Conservation (phyloP, 2,113 vertebrate species). For the Corvus hawaiiensis region DNA sequence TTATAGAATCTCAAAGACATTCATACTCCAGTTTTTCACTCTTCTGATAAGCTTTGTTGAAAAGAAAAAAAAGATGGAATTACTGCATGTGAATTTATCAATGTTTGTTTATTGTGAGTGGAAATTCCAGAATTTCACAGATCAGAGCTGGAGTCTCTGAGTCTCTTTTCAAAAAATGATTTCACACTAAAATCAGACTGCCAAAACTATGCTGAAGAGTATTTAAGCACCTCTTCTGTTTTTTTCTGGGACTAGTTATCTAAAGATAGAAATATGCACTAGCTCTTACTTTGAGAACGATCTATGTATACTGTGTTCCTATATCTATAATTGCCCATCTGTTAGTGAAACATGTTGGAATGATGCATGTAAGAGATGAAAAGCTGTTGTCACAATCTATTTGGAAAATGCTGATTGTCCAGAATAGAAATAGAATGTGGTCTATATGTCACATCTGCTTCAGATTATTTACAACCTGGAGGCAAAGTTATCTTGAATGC, state of each 20-base stretch:
- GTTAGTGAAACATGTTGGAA: background rate
- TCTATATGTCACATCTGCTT: background rate
- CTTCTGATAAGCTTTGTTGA: background rate
- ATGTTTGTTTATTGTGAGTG: background rate
- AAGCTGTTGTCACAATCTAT: background rate
- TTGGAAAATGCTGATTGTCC: background rate
- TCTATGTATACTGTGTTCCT: background rate
- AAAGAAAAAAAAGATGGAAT: background rate
- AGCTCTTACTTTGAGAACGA: background rate
- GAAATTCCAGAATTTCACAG: background rate
- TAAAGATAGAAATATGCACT: background rate
- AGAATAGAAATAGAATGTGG: background rate
- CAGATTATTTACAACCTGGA: background rate
- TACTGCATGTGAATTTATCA: background rate
- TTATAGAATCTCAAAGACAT: slow-evolving; percentile 51
- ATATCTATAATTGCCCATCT: background rate
- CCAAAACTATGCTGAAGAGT: background rate
- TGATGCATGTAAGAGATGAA: background rate
- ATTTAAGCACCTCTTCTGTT: background rate
- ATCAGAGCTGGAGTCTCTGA: background rate
- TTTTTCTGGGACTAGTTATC: background rate
- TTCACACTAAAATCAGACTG: background rate
- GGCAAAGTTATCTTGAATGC: background rate
- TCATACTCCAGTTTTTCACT: slow-evolving; percentile 26
- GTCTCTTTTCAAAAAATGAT: background rate